Evolutionary conservation across 2,888 invertebrate species (phyloP), one percentile per base, ranked within the genome.

Genomic region (Sphaerophoria taeniata): DNA sequence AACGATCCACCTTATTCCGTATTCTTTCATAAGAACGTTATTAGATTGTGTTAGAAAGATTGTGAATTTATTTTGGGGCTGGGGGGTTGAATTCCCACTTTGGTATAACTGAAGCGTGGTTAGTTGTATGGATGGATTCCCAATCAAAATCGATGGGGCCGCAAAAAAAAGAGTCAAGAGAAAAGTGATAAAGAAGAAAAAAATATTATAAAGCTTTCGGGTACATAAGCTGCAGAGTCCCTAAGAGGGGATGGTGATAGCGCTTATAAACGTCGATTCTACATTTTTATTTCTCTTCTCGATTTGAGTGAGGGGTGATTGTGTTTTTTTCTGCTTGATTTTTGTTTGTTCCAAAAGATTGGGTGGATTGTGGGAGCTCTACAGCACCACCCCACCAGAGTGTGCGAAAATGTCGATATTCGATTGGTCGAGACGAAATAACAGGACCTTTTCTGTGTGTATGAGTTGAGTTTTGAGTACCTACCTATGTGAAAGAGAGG

Each of bases 121-220:
- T 81, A 85, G 88, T 89, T 89, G 89, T 83, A 89, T 89, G 88
- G 91, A 91, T 91, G 91, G 90, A 91, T 91, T 91, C 90, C 91
- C 91, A 91, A 91, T 91, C 91, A 91, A 90, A 91, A 91, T 91
- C 91, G 91, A 91, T 91, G 91, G 84, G 84, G 79, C 76, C 81
- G 76, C 76, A 85, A 70, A 63, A n/a, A n/a, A 80, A 58, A 24
- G 11, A 55, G 11, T 72, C 72, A 63, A 85, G 69, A 65, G 70
- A 76, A 85, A 85, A 85, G 58, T 61, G 67, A 58, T 80, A 85
- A 84, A 75, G 84, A 77, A 81, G 67, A n/a, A 85, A 85, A 72
- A 12, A 14, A 24, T 24, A 36, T 11, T 45, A n/a, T 51, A 61
- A 73, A 85, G 81, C 85, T 85, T 77, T 80, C 63, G 49, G 67